Percentiles rank a stretch among this genome's conserved stretches.
Evolutionary conservation across 2,113 vertebrate species (phyloP).

Genomic region (Nothobranchius furzeri): DNA sequence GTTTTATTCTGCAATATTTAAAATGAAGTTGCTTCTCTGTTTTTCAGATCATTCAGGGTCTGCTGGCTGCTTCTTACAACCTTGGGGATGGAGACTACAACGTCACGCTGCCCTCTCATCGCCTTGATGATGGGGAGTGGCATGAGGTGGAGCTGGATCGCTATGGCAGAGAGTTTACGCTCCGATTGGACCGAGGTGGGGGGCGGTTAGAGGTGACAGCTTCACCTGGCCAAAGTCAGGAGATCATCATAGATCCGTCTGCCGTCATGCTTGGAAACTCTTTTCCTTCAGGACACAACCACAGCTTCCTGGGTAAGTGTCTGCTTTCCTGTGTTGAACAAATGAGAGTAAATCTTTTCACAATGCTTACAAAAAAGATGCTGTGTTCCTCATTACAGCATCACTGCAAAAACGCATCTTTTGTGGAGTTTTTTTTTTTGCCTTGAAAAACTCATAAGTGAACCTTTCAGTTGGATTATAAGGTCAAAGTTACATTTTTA

Average conservation of each 20-base stretch:
- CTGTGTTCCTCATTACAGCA: neutral
- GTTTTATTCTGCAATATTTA: neutral
- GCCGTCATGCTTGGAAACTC: conserved; percentile 85
- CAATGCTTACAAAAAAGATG: neutral
- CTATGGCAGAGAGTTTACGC: conserved; percentile 84
- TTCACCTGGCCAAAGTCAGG: conserved; percentile 80
- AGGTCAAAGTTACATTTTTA: too few relatives aligned
- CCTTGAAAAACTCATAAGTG: neutral
- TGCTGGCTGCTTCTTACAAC: conserved; percentile 86
- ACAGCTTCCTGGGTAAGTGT: conserved; percentile 84
- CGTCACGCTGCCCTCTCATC: conserved; percentile 81
- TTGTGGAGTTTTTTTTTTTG: neutral
- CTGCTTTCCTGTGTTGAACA: neutral
- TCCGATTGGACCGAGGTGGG: conserved; percentile 85
- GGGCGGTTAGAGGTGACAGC: conserved; percentile 81
- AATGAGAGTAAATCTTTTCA: neutral
- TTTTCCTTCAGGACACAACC: conserved; percentile 80
- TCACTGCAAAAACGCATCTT: too few relatives aligned
- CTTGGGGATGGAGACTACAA: conserved; percentile 86
- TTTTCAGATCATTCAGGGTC: conserved; percentile 80
- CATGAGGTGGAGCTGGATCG: conserved; percentile 85
- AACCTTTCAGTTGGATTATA: too few relatives aligned
- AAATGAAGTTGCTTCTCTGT: neutral
- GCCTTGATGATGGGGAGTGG: conserved; percentile 87
- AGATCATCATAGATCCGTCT: conserved; percentile 85